Base-by-base conservation (phyloP, 2,797 vertebrate genomes). In the Premnoplex brunnescens region DNA sequence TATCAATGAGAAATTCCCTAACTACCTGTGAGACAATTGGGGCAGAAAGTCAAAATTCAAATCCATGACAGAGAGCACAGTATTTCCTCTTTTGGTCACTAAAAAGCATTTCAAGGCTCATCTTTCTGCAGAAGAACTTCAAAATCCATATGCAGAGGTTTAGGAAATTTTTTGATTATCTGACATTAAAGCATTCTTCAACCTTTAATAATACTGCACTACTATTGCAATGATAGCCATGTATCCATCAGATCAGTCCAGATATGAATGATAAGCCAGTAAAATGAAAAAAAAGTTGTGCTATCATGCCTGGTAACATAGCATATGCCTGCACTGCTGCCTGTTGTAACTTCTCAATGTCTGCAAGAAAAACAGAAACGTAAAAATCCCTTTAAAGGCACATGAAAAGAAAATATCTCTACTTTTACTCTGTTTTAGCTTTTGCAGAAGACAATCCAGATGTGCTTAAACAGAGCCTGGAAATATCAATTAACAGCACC, bases 391-490 rank as follows among this genome's bases (percentile, higher is more conserved):
- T 81, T 81, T 27, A 85, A 76, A 72, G 32, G 18, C 30, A 23
- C 0, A 2, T 26, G 28, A 34, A 60, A 89, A 71, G 36, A 54
- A 83, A 34, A 62, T 10, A 46, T 30, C 4, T 63, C 58, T 64
- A 34, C 52, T 88, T 82, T 82, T 46, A 73, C 20, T 69, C 26
- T 54, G 1, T 10, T 85, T 63, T 58, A 72, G 49, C 58, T 94
- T 86, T 44, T 73, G 71, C 67, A 82, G 32, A 90, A 81, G 34
- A 81, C 51, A 83, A 71, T 67, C 51, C 48, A 93, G 83, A 86
- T 79, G 77, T 49, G 39, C 46, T 76, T 63, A 56, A 77, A 60
- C 5, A 71, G 28, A 90, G 52, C 37, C 43, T 78, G 32, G n/a
- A 90, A 86, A 56, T 41, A 75, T 14, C 74, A 90, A 36, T 59